Conservation (phyloP, 2,113 vertebrate species). For the Lophochroa leadbeateri region DNA sequence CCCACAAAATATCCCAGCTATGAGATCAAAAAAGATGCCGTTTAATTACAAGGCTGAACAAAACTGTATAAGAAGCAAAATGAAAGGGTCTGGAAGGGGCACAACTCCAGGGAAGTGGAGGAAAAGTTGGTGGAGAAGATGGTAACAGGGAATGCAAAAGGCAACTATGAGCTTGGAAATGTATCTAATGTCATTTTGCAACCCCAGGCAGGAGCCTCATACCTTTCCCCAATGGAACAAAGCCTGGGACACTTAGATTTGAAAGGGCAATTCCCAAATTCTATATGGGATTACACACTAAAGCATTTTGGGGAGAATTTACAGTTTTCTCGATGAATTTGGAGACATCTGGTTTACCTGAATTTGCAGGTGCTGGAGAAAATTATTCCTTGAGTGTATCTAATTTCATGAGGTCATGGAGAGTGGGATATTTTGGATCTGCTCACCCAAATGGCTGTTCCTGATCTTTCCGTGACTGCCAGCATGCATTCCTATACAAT, state of each 20-base stretch:
- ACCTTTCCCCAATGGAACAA: not conserved
- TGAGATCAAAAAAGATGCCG: conserved; percentile 18
- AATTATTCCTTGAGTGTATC: not conserved
- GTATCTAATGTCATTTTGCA: not conserved
- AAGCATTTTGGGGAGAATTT: not conserved
- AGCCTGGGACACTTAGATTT: not conserved
- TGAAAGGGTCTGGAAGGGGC: not conserved
- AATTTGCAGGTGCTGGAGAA: not conserved
- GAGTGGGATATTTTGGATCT: not conserved
- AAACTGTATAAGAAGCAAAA: not conserved
- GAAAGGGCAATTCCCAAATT: not conserved
- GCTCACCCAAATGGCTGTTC: not conserved
- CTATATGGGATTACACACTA: not conserved
- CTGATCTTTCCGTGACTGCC: not conserved
- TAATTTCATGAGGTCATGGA: not conserved
- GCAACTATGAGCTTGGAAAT: not conserved
- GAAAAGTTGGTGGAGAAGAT: not conserved
- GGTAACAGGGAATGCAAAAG: not conserved
- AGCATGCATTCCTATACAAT: rapidly evolving
- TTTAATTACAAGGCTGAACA: conserved; percentile 1
- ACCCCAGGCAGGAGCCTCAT: not conserved
- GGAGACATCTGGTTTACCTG: not conserved
- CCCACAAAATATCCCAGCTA: conserved; percentile 61
- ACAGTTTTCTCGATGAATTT: not conserved
- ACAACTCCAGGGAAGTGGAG: rapidly evolving